Conservation (phyloP, 2,888 invertebrate species). For the Himalopsyche tibetana region DNA sequence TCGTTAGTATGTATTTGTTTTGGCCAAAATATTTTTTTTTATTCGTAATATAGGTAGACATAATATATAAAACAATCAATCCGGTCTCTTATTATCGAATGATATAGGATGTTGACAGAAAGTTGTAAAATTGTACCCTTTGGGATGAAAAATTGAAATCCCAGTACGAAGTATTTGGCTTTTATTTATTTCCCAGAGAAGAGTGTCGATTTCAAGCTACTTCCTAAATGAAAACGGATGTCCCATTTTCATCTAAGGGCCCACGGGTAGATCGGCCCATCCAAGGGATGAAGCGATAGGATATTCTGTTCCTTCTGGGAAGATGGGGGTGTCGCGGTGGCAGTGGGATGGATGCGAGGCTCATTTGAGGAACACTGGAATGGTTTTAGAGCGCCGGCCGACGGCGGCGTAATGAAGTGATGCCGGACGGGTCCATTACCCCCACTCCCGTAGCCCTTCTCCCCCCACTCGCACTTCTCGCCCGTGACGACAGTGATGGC, state of each 20-base stretch:
- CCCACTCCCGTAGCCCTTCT: conserved; percentile 27
- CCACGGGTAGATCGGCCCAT: conserved; percentile 6
- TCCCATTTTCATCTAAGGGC: conserved; percentile 12
- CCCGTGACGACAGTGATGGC: conserved; percentile 33
- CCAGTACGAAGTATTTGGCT: no score
- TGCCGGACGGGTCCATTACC: conserved; percentile 65
- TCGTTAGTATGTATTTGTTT: no score
- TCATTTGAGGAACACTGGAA: conserved; percentile 64
- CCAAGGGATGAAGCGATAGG: conserved; percentile 22
- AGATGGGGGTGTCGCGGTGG: neutral
- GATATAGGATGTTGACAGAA: no score
- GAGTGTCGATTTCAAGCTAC: conserved; percentile 4
- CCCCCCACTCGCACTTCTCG: neutral
- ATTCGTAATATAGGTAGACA: no score
- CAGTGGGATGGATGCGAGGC: conserved; percentile 45
- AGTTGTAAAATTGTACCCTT: no score
- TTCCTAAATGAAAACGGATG: conserved; percentile 29
- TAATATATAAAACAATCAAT: no score
- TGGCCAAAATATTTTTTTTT: no score
- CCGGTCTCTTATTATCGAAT: no score
- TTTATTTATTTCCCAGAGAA: neutral
- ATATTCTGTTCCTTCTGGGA: conserved; percentile 2
- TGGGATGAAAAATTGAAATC: no score
- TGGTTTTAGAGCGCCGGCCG: conserved; percentile 63
- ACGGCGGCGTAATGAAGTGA: conserved; percentile 63